These are phyloP conservation scores for Noctua janthina DNA, from an alignment of 2,888 invertebrate genomes.

Conservation along the genomic window DNA sequence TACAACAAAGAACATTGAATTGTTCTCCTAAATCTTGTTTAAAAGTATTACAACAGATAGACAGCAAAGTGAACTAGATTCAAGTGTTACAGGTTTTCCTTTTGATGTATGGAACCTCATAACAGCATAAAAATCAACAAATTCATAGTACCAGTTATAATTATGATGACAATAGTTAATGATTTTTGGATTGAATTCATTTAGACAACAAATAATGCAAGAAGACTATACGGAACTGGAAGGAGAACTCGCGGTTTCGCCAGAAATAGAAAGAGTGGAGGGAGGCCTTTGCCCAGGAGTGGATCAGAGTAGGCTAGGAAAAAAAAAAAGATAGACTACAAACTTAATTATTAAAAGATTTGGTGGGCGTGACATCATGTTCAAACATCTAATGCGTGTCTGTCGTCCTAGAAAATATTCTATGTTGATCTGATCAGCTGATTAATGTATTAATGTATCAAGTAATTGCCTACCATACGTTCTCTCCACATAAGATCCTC, in stretches of 20 bases:
- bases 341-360: background rate
- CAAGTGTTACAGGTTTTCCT: background rate
- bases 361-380: background rate
- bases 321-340: too few relatives aligned
- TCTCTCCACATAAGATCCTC: too few relatives aligned
- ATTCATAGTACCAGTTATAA: too few relatives aligned
- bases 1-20: background rate
- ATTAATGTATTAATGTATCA: background rate
- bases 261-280: too few relatives aligned
- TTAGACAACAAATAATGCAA: too few relatives aligned
- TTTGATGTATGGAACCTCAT: background rate
- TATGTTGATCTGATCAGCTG: background rate
- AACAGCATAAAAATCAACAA: background rate
- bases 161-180: too few relatives aligned
- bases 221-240: background rate
- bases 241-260: too few relatives aligned
- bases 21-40: background rate
- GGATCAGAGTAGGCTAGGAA: too few relatives aligned
- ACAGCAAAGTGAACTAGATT: background rate
- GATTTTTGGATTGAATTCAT: background rate
- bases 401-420: background rate
- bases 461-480: too few relatives aligned
- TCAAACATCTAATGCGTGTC: background rate
- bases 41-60: background rate
- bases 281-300: too few relatives aligned